Evolutionary conservation across 2,797 vertebrate genomes (phyloP).

Genomic region (Setipinna tenuifilis): DNA sequence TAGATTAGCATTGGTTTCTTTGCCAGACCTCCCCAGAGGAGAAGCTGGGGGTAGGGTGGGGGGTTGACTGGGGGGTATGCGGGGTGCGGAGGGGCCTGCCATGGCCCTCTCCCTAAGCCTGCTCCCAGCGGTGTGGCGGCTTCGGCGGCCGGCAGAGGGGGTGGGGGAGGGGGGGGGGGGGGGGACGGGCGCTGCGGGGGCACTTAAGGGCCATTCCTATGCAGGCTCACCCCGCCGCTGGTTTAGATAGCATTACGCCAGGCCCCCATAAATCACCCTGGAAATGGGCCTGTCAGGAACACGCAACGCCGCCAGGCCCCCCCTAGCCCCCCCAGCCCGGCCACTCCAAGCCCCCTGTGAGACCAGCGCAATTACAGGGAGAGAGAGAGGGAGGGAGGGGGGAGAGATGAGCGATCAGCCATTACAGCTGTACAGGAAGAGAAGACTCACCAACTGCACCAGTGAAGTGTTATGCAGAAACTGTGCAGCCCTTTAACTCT

Average conservation of each 20-base stretch:
- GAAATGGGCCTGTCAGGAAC: constrained; percentile 58
- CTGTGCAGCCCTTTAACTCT: neutral
- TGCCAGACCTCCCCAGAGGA: neutral
- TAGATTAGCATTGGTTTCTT: constrained; percentile 16
- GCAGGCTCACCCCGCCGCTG: constrained; percentile 50
- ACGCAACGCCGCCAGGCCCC: constrained; percentile 44
- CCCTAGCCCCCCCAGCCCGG: constrained; percentile 35
- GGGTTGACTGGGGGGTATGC: neutral
- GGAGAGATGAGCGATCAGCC: neutral
- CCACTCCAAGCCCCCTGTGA: constrained; percentile 45
- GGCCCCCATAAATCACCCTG: constrained; percentile 58
- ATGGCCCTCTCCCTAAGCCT: neutral
- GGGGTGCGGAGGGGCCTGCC: neutral
- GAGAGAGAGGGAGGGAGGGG: constrained; percentile 24
- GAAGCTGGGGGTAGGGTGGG: neutral
- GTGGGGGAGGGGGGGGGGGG: neutral
- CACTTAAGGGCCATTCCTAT: constrained; percentile 48
- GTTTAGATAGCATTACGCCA: constrained; percentile 46
- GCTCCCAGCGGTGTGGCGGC: constrained; percentile 12
- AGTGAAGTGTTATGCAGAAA: neutral
- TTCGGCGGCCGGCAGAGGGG: constrained; percentile 23
- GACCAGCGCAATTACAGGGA: constrained; percentile 55
- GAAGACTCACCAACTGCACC: constrained; percentile 36
- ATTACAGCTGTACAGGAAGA: constrained; percentile 23
- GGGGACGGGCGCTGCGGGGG: neutral